Base-by-base conservation (phyloP, 2,797 vertebrate species). In the Microcaecilia unicolor region DNA sequence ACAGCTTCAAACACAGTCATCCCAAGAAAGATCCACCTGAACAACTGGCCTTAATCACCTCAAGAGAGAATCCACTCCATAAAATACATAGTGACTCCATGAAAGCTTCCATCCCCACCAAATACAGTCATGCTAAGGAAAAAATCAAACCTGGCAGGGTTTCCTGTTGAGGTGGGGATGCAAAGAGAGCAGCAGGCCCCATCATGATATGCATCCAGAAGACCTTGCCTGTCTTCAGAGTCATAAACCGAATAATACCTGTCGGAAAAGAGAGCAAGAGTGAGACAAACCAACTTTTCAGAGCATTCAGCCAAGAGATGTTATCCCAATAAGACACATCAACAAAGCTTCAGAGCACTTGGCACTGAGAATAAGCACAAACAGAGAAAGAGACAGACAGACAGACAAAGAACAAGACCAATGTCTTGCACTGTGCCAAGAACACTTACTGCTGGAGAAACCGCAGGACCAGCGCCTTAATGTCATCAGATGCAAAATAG, bases 131-230 rank as follows among this genome's bases (percentile, higher is more conserved):
- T 10, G 14, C 3, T 5, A 23, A 8, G 17, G 14, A n/a, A 2
- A 9, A 7, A 25, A 21, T 2, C 57, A 34, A 26, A 93, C 92
- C 90, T 85, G 10, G 80, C 70, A 5, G 80, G 79, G 52, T 85
- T 88, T 27, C 87, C 84, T 12, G 57, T 52, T 1, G 51, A 61
- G 49, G 70, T 78, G 1, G 90, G 86, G 24, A 89, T 87, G 41
- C 84, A 88, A 31, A 96, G 67, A 2, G 93, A 96, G 32, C 92
- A 91, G 16, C 84, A 88, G 4, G 93, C 90, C 1, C 80, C 84
- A 13, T 95, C 88, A 10, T 96, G 91, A 57, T 97, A 96, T 14
- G 90, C 89, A 1, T 93, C 84, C 15, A 97, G 68, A 9, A 96
- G 78, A 2, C 84, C 80, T 41, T 95, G 91, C 34, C 92, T 72